These are phyloP conservation scores for Torymus texanus DNA, from an alignment of 2,888 invertebrate genomes.

Conservation along the genomic window DNA sequence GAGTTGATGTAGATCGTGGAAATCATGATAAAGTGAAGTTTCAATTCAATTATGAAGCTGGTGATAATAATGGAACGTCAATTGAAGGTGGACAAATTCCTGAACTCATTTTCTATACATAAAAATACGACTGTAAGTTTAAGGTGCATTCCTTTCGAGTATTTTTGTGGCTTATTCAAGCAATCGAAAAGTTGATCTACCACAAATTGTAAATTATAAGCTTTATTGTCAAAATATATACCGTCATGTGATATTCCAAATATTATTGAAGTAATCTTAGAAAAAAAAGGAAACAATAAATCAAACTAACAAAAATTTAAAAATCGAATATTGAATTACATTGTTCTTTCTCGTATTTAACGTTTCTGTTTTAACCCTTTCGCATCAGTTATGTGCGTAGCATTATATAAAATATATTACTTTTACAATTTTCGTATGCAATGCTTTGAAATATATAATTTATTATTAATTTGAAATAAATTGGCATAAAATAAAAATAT, in stretches of 20 bases:
- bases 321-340: slow-evolving; percentile 39
- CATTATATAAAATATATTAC: slow-evolving; percentile 34
- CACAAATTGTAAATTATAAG: slow-evolving; percentile 47
- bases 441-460: slow-evolving; percentile 23
- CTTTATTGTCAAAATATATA: slow-evolving; percentile 46
- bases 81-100: slow-evolving; percentile 93
- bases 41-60: slow-evolving; percentile 89
- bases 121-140: slow-evolving; percentile 27
- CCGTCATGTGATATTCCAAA: slow-evolving; percentile 51
- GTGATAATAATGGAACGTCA: slow-evolving; percentile 90
- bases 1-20: slow-evolving; percentile 85
- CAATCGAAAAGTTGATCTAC: slow-evolving; percentile 28
- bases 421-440: slow-evolving; percentile 68
- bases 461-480: not conserved
- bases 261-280: slow-evolving; percentile 47
- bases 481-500: slow-evolving; percentile 43
- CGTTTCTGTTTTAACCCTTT: no score
- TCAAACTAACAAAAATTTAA: slow-evolving; percentile 53
- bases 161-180: slow-evolving; percentile 40
- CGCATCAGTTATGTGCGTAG: no score
- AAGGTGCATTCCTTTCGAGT: slow-evolving; percentile 49
- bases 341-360: slow-evolving; percentile 10
- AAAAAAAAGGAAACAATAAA: slow-evolving; percentile 48
- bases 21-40: slow-evolving; percentile 87
- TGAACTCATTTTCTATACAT: slow-evolving; percentile 88